Evolutionary conservation across 2,888 invertebrate genomes (phyloP).

Genomic region (Cloeon dipterum): DNA sequence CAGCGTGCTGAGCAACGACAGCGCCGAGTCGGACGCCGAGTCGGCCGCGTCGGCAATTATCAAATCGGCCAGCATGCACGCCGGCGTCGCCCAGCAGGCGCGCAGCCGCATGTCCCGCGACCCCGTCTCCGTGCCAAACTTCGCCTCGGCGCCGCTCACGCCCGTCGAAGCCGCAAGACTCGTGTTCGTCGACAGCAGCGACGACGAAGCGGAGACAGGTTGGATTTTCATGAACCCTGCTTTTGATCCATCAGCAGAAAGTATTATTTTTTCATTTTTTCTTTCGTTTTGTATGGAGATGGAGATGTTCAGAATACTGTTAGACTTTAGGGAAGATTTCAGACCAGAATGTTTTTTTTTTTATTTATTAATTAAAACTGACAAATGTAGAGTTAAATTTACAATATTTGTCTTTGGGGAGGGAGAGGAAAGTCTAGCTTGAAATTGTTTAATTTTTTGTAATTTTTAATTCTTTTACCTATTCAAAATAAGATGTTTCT

Average conservation of each 20-base stretch:
- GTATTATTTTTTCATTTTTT: too few species aligned
- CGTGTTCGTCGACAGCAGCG: constrained; percentile 45
- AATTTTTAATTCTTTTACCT: too few species aligned
- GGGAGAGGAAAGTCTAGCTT: too few species aligned
- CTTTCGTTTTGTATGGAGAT: too few species aligned
- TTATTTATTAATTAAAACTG: too few species aligned
- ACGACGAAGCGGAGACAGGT: constrained; percentile 24
- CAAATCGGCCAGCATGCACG: constrained; percentile 22
- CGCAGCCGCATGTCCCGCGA: constrained; percentile 23
- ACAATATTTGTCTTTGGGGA: too few species aligned
- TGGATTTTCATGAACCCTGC: constrained; percentile 16
- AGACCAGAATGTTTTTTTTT: too few species aligned
- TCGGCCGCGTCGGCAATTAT: constrained; percentile 15
- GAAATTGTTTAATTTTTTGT: too few species aligned
- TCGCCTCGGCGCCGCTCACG: constrained; percentile 31
- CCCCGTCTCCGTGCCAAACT: constrained; percentile 51
- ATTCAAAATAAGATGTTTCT: too few species aligned
- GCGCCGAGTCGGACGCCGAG: constrained; percentile 26
- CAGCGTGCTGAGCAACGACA: constrained; percentile 39
- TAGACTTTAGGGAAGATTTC: too few species aligned
- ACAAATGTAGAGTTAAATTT: too few species aligned
- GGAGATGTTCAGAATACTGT: too few species aligned
- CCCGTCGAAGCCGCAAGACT: constrained; percentile 42
- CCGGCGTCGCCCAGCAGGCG: constrained; percentile 16
- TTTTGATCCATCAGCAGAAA: constrained; percentile 16